A percentile compares a stretch with the other conserved stretches of the same genome.
These are phyloP conservation scores for Actinopyga echinites DNA, from an alignment of 53 echinoderm and acorn worm species.

Conservation along the genomic window DNA sequence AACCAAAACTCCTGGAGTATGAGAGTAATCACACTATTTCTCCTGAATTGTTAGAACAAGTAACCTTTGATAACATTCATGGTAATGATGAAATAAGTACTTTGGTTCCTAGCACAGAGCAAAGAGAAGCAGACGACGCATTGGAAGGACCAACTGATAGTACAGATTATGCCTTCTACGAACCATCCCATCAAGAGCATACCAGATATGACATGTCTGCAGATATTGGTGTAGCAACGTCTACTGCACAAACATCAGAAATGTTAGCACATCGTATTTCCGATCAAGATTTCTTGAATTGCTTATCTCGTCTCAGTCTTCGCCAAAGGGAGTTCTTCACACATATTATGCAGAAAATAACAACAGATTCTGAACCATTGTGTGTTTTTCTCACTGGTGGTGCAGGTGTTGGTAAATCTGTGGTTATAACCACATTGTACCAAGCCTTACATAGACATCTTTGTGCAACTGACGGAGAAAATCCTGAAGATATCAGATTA, in stretches of 20 bases:
- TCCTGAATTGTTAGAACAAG: too few relatives aligned
- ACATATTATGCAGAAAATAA: conserved; percentile 34
- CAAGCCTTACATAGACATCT: conserved; percentile 38
- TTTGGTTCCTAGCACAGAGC: conserved; percentile 17
- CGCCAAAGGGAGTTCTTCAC: conserved; percentile 39
- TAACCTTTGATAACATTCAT: background rate
- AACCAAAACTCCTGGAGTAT: background rate
- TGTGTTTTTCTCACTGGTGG: conserved; percentile 52
- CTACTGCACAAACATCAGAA: background rate
- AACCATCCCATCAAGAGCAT: conserved; percentile 7
- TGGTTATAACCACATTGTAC: conserved; percentile 33
- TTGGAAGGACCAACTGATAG: background rate
- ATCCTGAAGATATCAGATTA: conserved; percentile 40
- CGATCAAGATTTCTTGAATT: background rate
- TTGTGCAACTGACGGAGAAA: conserved; percentile 3
- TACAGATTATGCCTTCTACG: conserved; percentile 2
- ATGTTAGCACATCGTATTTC: background rate
- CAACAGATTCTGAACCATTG: conserved; percentile 21
- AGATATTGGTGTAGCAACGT: conserved; percentile 35
- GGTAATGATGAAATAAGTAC: background rate
- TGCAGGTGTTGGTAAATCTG: conserved; percentile 59
- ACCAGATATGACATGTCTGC: conserved; percentile 11
- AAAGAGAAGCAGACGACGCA: conserved; percentile 33
- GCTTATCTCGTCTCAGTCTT: background rate
- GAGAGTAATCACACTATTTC: background rate